Conservation (phyloP, 2,113 vertebrate genomes). For the Lonchura striata region DNA sequence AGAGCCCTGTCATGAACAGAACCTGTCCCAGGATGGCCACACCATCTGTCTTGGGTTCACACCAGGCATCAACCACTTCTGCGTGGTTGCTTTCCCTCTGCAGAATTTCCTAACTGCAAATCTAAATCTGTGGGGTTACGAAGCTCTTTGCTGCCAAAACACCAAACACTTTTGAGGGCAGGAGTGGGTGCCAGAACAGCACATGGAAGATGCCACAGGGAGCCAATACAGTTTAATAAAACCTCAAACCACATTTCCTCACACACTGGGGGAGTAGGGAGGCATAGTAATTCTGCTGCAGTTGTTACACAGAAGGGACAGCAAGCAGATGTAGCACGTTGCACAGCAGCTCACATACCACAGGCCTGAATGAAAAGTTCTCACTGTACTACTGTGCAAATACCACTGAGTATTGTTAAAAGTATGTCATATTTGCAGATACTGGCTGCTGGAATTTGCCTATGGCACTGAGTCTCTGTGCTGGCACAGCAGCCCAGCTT, state of each 20-base stretch:
- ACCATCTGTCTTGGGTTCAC: background rate
- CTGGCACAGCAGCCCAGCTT: background rate
- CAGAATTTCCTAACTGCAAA: background rate
- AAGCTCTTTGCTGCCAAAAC: background rate
- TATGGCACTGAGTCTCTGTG: accelerated
- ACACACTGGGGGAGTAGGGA: background rate
- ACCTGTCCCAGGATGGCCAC: background rate
- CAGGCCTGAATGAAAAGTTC: background rate
- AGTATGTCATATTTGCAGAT: background rate
- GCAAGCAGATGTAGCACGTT: background rate
- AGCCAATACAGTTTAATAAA: background rate
- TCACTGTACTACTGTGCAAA: background rate
- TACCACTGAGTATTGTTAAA: background rate
- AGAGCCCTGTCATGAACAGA: background rate
- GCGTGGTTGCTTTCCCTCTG: background rate
- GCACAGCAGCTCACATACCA: background rate
- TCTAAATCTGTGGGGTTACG: background rate
- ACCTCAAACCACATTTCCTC: background rate
- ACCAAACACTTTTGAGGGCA: background rate
- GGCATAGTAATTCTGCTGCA: background rate
- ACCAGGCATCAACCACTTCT: accelerated
- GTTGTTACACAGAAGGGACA: background rate
- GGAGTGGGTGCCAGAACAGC: background rate
- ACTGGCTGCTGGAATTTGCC: background rate
- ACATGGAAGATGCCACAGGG: background rate